These are phyloP conservation scores for Taeniopygia guttata DNA, from an alignment of 2,797 vertebrate genomes.

Conservation along the genomic window DNA sequence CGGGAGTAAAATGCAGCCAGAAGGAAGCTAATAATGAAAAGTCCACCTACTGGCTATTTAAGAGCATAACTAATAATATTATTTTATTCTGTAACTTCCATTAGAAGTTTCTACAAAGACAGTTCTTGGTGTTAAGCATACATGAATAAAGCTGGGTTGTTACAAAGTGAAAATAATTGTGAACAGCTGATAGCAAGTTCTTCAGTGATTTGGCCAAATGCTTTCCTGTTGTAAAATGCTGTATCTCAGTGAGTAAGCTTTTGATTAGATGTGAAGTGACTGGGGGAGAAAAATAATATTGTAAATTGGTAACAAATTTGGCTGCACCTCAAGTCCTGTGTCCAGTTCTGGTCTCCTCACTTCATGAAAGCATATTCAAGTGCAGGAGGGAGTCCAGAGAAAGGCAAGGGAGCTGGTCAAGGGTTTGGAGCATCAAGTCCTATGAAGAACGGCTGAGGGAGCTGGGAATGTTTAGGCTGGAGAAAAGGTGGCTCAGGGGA, in stretches of 20 bases:
- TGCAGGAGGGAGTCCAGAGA: background rate
- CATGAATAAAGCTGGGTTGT: background rate
- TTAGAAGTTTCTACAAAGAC: background rate
- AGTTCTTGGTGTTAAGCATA: background rate
- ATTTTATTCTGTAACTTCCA: background rate
- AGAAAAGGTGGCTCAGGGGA: background rate
- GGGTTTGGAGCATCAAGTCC: background rate
- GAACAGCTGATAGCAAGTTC: background rate
- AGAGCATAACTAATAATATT: background rate
- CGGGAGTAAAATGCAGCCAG: background rate
- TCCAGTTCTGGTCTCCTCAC: background rate
- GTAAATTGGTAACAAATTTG: background rate
- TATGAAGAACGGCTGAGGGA: background rate
- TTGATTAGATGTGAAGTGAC: background rate
- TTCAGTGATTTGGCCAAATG: background rate
- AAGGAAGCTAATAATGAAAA: background rate
- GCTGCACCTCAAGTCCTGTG: background rate
- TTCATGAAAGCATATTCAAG: background rate
- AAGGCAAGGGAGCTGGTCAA: rapidly evolving
- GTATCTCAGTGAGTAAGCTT: background rate
- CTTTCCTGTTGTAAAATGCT: background rate
- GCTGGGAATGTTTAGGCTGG: background rate
- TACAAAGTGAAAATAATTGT: background rate
- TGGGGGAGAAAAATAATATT: background rate
- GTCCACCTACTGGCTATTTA: background rate